These are phyloP conservation scores for Embidobia sp. DNA, from an alignment of 2,888 invertebrate genomes.

Conservation along the genomic window DNA sequence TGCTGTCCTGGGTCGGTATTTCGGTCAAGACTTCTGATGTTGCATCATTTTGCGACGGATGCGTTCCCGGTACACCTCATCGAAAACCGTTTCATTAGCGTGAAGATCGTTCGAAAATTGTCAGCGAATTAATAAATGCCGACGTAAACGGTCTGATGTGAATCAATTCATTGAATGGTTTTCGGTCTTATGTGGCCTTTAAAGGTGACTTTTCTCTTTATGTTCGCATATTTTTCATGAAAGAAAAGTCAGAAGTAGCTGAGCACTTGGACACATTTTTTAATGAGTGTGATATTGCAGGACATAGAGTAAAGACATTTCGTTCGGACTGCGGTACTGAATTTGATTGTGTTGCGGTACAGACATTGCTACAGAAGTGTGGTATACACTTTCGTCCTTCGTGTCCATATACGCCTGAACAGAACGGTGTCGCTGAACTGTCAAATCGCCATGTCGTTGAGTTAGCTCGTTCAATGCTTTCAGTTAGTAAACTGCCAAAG, in stretches of 20 bases:
- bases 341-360: conserved; percentile 33
- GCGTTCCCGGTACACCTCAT: too few species aligned
- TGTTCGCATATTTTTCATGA: conserved; percentile 60
- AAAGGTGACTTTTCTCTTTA: conserved; percentile 61
- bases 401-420: conserved; percentile 37
- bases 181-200: conserved; percentile 61
- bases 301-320: conserved; percentile 60
- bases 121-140: conserved; percentile 44
- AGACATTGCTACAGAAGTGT: not conserved
- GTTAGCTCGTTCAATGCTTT: conserved; percentile 22
- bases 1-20: too few species aligned
- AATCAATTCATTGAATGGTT: conserved; percentile 57
- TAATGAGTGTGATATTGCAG: conserved; percentile 61
- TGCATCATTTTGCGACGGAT: too few species aligned
- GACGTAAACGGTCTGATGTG: conserved; percentile 64
- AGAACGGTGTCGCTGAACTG: conserved; percentile 39
- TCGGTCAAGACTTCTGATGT: too few species aligned
- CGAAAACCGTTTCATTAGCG: too few species aligned
- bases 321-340: conserved; percentile 59
- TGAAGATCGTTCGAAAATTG: too few species aligned
- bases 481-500: conserved; percentile 1
- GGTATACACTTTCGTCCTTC: conserved; percentile 27
- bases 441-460: conserved; percentile 24
- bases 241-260: conserved; percentile 44
- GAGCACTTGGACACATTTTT: conserved; percentile 57